A percentile compares a stretch with the other conserved stretches of the same genome.
Conservation (phyloP, 2,113 vertebrate species). For the Petroica traversi region DNA sequence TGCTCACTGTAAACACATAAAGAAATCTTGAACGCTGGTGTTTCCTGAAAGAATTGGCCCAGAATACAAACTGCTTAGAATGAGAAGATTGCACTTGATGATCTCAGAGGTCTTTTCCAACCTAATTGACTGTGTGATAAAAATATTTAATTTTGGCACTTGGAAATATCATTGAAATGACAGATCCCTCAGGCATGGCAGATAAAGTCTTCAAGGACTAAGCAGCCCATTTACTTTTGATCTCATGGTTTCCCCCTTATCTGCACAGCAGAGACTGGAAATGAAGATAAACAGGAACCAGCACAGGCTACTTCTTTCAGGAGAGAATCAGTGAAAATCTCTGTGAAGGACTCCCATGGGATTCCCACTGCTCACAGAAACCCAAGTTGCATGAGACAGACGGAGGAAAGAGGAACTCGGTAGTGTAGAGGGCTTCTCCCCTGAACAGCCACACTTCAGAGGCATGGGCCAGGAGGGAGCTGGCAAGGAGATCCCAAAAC, state of each 20-base stretch:
- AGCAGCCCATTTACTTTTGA: neutral
- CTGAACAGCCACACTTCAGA: fast-evolving
- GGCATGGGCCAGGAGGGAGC: neutral
- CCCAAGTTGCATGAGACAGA: neutral
- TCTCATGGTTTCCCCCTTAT: neutral
- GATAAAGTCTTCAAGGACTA: neutral
- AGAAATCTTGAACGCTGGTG: neutral
- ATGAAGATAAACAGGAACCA: neutral
- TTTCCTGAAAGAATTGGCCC: neutral
- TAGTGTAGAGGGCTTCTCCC: neutral
- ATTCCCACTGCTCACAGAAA: neutral
- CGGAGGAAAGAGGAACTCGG: neutral
- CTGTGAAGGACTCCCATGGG: neutral
- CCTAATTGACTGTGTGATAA: neutral
- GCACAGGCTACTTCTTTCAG: neutral
- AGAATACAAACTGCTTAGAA: neutral
- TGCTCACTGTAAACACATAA: neutral
- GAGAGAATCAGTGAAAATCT: neutral
- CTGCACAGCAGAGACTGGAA: neutral
- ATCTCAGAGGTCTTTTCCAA: neutral
- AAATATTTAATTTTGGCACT: neutral
- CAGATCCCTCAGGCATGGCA: neutral
- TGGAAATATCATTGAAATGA: neutral
- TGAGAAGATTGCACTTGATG: neutral
- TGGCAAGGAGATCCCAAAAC: neutral